Evolutionary conservation across 2,888 invertebrate genomes (phyloP).

Genomic region (Zele albiditarsus): DNA sequence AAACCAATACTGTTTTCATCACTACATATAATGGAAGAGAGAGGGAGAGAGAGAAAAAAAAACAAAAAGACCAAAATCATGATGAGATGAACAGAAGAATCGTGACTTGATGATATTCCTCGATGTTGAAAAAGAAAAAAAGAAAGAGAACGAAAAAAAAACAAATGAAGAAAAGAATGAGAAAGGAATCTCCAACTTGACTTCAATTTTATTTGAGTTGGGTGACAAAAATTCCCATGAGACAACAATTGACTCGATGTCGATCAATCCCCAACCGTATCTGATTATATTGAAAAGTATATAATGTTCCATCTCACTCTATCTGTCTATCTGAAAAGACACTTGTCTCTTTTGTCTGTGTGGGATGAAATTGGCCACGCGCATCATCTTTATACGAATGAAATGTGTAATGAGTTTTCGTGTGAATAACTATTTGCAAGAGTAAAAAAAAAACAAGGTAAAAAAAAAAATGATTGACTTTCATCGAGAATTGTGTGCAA

Average conservation of each 20-base stretch:
- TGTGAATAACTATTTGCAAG: no score
- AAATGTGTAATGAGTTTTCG: no score
- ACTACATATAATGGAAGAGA: neutral
- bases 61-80: neutral
- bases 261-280: constrained; percentile 2
- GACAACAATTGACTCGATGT: constrained; percentile 21
- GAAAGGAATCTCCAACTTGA: neutral
- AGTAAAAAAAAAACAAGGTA: no score
- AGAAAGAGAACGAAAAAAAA: neutral
- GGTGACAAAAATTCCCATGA: neutral
- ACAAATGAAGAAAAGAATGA: no score
- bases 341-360: neutral
- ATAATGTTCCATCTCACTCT: neutral
- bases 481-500: no score
- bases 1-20: neutral
- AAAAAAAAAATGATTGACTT: no score
- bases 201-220: neutral
- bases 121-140: neutral
- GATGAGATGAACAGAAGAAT: neutral
- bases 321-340: neutral
- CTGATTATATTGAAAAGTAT: neutral
- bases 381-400: no score
- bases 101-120: neutral
- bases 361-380: neutral
- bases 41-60: neutral